Conservation (phyloP, 1,140 invertebrate species). For the Drosophila repleta region DNA sequence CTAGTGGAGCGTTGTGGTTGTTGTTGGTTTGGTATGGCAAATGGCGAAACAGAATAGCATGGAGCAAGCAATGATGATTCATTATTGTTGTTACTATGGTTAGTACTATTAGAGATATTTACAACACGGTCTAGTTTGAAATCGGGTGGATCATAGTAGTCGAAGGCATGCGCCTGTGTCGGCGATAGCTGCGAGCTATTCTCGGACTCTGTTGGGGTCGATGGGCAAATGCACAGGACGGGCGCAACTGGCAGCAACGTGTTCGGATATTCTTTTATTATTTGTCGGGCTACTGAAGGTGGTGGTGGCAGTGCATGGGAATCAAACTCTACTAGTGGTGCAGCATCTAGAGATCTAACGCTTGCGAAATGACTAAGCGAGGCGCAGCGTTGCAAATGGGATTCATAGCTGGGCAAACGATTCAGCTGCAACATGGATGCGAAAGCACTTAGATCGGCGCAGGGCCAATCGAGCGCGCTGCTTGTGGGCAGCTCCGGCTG, state of each 20-base stretch:
- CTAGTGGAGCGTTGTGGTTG: conserved; percentile 61
- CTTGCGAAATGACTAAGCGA: conserved; percentile 40
- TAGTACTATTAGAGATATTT: conserved; percentile 81
- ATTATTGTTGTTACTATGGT: conserved; percentile 80
- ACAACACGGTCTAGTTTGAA: conserved; percentile 69
- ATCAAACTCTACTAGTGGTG: conserved; percentile 8
- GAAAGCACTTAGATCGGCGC: conserved; percentile 36
- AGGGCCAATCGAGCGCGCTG: conserved; percentile 32
- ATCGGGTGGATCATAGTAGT: conserved; percentile 27
- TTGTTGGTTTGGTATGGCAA: conserved; percentile 66
- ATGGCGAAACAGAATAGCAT: conserved; percentile 66
- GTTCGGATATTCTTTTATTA: not conserved
- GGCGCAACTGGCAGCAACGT: conserved; percentile 54
- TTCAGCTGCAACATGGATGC: conserved; percentile 68
- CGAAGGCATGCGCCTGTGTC: conserved; percentile 28
- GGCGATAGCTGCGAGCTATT: conserved; percentile 38
- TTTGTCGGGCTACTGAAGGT: not conserved
- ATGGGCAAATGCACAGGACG: conserved; percentile 70
- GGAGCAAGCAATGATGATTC: conserved; percentile 83
- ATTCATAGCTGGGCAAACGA: conserved; percentile 54
- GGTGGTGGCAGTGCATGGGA: conserved; percentile 8
- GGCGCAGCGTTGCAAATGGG: conserved; percentile 34
- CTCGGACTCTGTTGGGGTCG: conserved; percentile 75
- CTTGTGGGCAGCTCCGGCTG: conserved; percentile 69
- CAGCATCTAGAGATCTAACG: conserved; percentile 26